Conservation (phyloP, 2,888 invertebrate species). For the Pyrgus malvae region DNA sequence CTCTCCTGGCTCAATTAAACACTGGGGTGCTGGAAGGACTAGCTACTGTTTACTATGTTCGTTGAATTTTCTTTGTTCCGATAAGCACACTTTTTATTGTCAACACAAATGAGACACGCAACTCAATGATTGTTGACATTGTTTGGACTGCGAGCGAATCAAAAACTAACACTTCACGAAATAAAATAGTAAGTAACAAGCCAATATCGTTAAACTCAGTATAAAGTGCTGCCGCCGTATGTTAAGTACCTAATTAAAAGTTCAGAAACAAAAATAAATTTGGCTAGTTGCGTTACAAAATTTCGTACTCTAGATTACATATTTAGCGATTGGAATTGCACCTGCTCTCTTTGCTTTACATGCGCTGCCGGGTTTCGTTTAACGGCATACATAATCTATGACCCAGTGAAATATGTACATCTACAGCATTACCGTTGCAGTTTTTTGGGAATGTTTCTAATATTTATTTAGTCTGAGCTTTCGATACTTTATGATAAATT, state of each 20-base stretch:
- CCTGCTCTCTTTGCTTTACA: slow-evolving; percentile 18
- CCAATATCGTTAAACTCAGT: too few relatives aligned
- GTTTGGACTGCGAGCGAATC: slow-evolving; percentile 3
- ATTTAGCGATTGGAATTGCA: slow-evolving; percentile 20
- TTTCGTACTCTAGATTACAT: slow-evolving; percentile 8
- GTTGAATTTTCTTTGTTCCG: slow-evolving; percentile 10
- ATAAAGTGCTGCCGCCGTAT: too few relatives aligned
- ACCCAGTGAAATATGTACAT: slow-evolving; percentile 7
- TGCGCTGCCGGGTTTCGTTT: slow-evolving; percentile 17
- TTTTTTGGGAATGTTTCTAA: slow-evolving; percentile 2
- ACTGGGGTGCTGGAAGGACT: slow-evolving; percentile 4
- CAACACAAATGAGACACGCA: not conserved
- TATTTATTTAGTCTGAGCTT: not conserved
- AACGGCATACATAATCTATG: slow-evolving; percentile 23
- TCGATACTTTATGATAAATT: too few relatives aligned
- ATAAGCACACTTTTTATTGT: slow-evolving; percentile 17
- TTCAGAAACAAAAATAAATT: not conserved
- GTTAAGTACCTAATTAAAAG: too few relatives aligned
- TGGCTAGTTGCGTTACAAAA: not conserved
- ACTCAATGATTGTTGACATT: not conserved
- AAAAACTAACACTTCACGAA: not conserved
- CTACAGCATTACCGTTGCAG: not conserved
- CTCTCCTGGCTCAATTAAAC: slow-evolving; percentile 24
- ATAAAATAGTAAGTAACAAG: too few relatives aligned
- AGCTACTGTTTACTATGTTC: slow-evolving; percentile 16